phyloP scores from a whole-genome alignment of 2,888 invertebrate genomes.

The Tenthredo scrophulariae region DNA sequence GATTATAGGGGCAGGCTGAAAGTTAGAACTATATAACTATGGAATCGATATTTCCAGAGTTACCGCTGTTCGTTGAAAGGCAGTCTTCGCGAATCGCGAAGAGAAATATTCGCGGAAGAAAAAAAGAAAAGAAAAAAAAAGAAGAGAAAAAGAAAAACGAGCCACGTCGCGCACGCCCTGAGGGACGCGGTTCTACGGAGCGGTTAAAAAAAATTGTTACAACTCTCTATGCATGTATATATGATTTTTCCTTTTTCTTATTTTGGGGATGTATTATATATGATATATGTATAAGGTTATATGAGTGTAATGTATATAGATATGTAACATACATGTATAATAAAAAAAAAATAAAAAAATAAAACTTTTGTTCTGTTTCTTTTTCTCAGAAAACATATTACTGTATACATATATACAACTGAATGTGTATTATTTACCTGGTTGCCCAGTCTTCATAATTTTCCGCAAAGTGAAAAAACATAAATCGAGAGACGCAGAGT shows the following conservation, averaged over 20 bases:
- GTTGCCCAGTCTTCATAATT: slow-evolving; percentile 4
- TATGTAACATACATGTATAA: not conserved
- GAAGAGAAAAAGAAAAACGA: not conserved
- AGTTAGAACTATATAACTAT: slow-evolving; percentile 38
- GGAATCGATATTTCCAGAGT: slow-evolving; percentile 43
- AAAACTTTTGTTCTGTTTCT: not conserved
- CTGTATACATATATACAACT: not conserved
- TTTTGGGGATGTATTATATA: not conserved
- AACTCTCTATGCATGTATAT: not conserved
- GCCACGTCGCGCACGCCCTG: not conserved
- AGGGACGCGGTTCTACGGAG: not conserved
- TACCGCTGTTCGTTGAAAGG: slow-evolving; percentile 5
- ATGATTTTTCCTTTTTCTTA: not conserved
- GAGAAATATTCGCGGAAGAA: slow-evolving; percentile 11
- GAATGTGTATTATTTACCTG: slow-evolving; percentile 4
- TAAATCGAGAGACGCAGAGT: not conserved
- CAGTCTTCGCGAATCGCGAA: slow-evolving; percentile 26
- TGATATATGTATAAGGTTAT: not conserved
- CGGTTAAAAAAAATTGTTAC: not conserved
- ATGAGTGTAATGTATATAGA: not conserved
- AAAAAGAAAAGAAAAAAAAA: not conserved
- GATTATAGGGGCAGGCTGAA: slow-evolving; percentile 50
- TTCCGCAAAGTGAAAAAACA: not conserved
- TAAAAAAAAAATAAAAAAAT: not conserved
- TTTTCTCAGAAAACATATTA: not conserved